Percentiles rank a stretch among this genome's conserved stretches.
Conservation (phyloP, 2,888 invertebrate genomes). For the Spodoptera littoralis region DNA sequence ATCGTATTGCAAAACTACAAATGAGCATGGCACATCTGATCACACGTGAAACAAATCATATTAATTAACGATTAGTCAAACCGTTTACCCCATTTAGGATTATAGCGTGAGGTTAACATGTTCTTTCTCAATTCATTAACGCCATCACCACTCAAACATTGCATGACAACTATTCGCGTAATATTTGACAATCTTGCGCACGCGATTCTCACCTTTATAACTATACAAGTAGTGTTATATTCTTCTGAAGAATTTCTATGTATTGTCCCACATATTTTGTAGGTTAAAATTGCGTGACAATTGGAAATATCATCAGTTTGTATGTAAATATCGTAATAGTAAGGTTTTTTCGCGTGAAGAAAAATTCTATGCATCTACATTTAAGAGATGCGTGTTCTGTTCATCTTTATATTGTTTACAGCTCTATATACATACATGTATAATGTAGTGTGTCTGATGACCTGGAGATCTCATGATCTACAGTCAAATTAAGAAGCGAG, state of each 20-base stretch:
- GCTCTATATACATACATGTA: too few species aligned
- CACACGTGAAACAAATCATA: too few species aligned
- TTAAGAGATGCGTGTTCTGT: too few species aligned
- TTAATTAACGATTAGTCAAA: slow-evolving; percentile 2
- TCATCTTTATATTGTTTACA: too few species aligned
- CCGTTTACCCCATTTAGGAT: background rate
- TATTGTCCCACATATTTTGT: slow-evolving; percentile 51
- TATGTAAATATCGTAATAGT: slow-evolving; percentile 33
- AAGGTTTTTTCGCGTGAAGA: slow-evolving; percentile 21
- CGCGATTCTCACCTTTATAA: slow-evolving; percentile 35
- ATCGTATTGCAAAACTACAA: too few species aligned
- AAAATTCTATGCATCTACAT: slow-evolving; percentile 8
- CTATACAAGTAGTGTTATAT: slow-evolving; percentile 4
- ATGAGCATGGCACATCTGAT: too few species aligned
- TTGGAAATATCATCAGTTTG: slow-evolving; percentile 42
- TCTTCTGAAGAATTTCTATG: slow-evolving; percentile 27
- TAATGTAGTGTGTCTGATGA: too few species aligned
- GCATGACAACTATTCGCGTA: slow-evolving; percentile 42
- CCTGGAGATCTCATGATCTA: too few species aligned
- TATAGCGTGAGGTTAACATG: slow-evolving; percentile 24
- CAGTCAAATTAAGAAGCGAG: too few species aligned
- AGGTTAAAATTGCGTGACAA: slow-evolving; percentile 52
- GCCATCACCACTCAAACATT: slow-evolving; percentile 47
- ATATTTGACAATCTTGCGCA: slow-evolving; percentile 50
- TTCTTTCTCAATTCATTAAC: slow-evolving; percentile 49